phyloP scores from a whole-genome alignment of 2,888 invertebrate genomes.

The Syrphus vitripennis region DNA sequence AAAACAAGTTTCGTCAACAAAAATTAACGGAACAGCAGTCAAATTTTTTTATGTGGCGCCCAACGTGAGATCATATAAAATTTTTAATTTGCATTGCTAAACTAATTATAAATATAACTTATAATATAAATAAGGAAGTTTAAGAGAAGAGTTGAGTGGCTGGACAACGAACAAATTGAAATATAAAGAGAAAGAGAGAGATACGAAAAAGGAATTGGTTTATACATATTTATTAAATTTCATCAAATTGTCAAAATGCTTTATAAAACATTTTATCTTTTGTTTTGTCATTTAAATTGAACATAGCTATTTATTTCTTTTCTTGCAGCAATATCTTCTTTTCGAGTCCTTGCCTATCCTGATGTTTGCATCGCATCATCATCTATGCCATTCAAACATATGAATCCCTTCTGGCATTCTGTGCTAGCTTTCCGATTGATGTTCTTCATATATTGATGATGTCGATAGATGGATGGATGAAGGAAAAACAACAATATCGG shows the following conservation, averaged over 20 bases:
- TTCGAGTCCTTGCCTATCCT: background rate
- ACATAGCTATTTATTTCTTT: constrained; percentile 18
- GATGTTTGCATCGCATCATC: background rate
- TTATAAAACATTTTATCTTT: constrained; percentile 10
- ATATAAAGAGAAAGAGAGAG: background rate
- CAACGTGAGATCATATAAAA: background rate
- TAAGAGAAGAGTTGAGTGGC: too few relatives aligned
- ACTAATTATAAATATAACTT: too few relatives aligned
- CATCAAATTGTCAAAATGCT: background rate
- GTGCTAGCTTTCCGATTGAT: constrained; percentile 30
- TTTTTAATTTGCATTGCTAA: too few relatives aligned
- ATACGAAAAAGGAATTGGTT: background rate
- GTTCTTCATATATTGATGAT: constrained; percentile 36
- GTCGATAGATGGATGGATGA: background rate
- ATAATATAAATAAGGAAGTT: too few relatives aligned
- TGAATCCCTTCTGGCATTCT: background rate
- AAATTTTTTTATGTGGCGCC: too few relatives aligned
- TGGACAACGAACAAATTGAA: background rate
- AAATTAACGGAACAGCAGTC: too few relatives aligned
- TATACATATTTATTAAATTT: background rate
- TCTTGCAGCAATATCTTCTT: constrained; percentile 12
- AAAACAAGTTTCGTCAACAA: too few relatives aligned
- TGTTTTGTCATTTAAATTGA: constrained; percentile 25
- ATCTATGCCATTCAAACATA: background rate
- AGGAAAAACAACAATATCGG: constrained; percentile 23